A percentile compares a stretch with the other conserved stretches of the same genome.
phyloP scores from a whole-genome alignment of 1,140 invertebrate genomes.

The Drusus annulatus region DNA sequence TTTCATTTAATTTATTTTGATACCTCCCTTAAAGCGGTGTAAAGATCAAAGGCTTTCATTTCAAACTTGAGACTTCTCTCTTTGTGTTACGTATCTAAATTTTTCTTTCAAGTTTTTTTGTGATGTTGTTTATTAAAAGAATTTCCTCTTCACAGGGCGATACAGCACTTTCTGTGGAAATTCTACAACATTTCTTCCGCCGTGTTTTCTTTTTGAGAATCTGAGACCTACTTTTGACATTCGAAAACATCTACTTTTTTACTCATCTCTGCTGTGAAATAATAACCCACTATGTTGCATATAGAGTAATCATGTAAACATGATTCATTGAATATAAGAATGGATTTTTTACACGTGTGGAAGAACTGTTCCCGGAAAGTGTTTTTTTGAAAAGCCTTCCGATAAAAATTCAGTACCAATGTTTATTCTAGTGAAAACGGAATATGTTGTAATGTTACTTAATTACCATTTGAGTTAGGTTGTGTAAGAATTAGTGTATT shows the following conservation, averaged over 20 bases:
- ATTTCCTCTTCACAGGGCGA: background rate
- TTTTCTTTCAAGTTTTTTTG: slow-evolving; percentile 10
- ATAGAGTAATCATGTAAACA: too few species aligned
- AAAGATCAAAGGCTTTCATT: slow-evolving; percentile 33
- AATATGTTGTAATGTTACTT: too few species aligned
- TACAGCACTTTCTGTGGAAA: background rate
- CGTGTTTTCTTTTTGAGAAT: background rate
- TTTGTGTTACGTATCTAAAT: slow-evolving; percentile 4
- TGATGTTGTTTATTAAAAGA: slow-evolving; percentile 29
- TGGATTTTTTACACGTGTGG: too few species aligned
- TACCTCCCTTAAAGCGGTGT: slow-evolving; percentile 25
- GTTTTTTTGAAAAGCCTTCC: too few species aligned
- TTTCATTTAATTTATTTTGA: slow-evolving; percentile 29
- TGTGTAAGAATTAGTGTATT: too few species aligned
- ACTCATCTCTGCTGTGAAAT: too few species aligned
- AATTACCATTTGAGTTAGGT: too few species aligned
- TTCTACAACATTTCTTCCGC: background rate
- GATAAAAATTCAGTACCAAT: too few species aligned
- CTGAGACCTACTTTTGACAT: background rate
- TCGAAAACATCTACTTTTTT: background rate
- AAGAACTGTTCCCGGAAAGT: too few species aligned
- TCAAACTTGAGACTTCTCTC: slow-evolving; percentile 17
- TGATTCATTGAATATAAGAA: too few species aligned
- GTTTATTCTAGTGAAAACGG: too few species aligned
- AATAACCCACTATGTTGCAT: too few species aligned